phyloP scores from a whole-genome alignment of 2,113 vertebrate species.

The Oncorhynchus nerka region DNA sequence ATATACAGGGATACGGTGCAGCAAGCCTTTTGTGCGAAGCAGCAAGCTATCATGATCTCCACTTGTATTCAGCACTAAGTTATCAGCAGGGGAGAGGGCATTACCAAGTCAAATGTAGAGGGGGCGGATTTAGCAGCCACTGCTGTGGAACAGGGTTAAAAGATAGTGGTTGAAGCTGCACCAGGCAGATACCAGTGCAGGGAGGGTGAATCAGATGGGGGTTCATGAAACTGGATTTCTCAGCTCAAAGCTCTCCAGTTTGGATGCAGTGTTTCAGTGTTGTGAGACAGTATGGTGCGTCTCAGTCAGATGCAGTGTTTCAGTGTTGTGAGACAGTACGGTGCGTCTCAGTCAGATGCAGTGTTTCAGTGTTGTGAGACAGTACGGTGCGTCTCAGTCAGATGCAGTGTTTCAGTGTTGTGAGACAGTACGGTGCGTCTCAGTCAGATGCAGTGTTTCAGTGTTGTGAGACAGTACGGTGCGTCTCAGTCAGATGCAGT shows the following conservation, averaged over 20 bases:
- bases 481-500: slow-evolving; percentile 6
- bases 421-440: background rate
- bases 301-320: slow-evolving; percentile 1
- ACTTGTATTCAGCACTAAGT: slow-evolving; percentile 61
- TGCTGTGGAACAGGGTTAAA: slow-evolving; percentile 37
- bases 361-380: background rate
- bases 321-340: too few relatives aligned
- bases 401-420: too few relatives aligned
- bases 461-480: too few relatives aligned
- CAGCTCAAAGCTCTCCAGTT: background rate
- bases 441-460: slow-evolving; percentile 5
- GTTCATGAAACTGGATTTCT: slow-evolving; percentile 32
- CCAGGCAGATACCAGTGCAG: slow-evolving; percentile 10
- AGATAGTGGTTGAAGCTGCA: slow-evolving; percentile 52
- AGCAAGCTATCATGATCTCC: slow-evolving; percentile 59
- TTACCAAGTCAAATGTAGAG: slow-evolving; percentile 72
- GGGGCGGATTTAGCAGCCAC: slow-evolving; percentile 56
- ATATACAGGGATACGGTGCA: slow-evolving; percentile 26
- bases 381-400: too few relatives aligned
- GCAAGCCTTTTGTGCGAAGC: slow-evolving; percentile 26
- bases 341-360: background rate
- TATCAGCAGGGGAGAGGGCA: slow-evolving; percentile 54
- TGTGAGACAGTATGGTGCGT: background rate
- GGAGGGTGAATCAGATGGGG: background rate
- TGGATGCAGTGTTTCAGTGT: background rate